phyloP scores from a whole-genome alignment of 2,113 vertebrate species.

The Cottus gobio region DNA sequence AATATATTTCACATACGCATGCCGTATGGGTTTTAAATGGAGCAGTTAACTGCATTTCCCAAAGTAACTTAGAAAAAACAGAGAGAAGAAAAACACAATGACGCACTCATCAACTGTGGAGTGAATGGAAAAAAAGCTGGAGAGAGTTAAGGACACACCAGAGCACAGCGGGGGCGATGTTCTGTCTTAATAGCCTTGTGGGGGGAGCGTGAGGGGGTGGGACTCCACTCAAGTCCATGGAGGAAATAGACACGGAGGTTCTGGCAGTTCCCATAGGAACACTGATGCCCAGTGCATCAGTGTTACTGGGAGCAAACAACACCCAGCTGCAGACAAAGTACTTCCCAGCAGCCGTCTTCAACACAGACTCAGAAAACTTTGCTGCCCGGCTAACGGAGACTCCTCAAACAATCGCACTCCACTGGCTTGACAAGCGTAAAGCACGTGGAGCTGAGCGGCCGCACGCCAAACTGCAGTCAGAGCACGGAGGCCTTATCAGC shows the following conservation, averaged over 20 bases:
- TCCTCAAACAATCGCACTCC: slow-evolving; percentile 25
- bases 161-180: slow-evolving; percentile 57
- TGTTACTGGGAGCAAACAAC: slow-evolving; percentile 39
- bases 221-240: slow-evolving; percentile 50
- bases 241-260: slow-evolving; percentile 55
- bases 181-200: slow-evolving; percentile 50
- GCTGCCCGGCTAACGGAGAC: not conserved
- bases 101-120: slow-evolving; percentile 50
- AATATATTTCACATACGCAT: slow-evolving; percentile 54
- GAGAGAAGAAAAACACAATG: slow-evolving; percentile 53
- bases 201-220: slow-evolving; percentile 52
- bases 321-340: slow-evolving; percentile 40
- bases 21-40: slow-evolving; percentile 46
- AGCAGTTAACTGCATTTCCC: slow-evolving; percentile 52
- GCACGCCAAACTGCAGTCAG: not conserved
- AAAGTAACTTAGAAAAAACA: slow-evolving; percentile 55
- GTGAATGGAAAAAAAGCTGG: slow-evolving; percentile 41
- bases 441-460: not conserved
- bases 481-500: slow-evolving; percentile 50
- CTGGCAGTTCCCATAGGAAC: slow-evolving; percentile 73
- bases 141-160: slow-evolving; percentile 47
- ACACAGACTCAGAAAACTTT: not conserved
- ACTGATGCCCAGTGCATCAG: slow-evolving; percentile 20
- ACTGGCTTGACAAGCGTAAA: slow-evolving; percentile 32
- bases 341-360: slow-evolving; percentile 35